Conservation (phyloP, 1,140 invertebrate species). For the Hycleus phaleratus region DNA sequence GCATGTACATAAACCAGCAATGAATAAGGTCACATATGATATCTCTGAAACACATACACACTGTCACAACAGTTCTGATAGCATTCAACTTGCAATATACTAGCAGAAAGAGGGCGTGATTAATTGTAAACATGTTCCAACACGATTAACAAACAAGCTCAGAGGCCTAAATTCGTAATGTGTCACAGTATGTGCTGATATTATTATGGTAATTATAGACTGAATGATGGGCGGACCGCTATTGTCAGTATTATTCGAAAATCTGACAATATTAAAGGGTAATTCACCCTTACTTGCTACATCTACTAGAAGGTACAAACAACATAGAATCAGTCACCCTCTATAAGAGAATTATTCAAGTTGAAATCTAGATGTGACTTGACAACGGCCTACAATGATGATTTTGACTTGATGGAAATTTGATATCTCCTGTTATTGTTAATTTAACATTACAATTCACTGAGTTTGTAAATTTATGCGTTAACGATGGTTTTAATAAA, state of each 20-base stretch:
- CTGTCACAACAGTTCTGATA: constrained; percentile 5
- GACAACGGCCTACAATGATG: no score
- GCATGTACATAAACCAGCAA: background rate
- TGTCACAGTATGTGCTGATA: background rate
- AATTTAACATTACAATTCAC: no score
- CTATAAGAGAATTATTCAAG: no score
- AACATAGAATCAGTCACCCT: background rate
- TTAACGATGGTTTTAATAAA: no score
- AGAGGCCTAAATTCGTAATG: background rate
- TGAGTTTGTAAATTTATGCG: no score
- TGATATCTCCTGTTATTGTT: no score
- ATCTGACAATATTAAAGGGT: background rate
- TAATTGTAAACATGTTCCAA: constrained; percentile 21
- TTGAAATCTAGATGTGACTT: no score
- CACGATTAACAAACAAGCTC: constrained; percentile 6
- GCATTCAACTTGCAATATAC: no score
- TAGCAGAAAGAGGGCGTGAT: constrained; percentile 12
- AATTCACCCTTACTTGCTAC: background rate
- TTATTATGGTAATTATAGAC: constrained; percentile 12
- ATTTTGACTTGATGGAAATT: no score
- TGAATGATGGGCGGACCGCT: background rate
- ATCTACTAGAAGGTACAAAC: background rate
- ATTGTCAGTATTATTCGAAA: background rate
- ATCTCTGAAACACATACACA: constrained; percentile 13
- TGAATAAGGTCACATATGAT: constrained; percentile 18